Percentiles rank a stretch among this genome's conserved stretches.
These are phyloP conservation scores for Hepsetus odoe DNA, from an alignment of 2,113 vertebrate species.

Conservation along the genomic window DNA sequence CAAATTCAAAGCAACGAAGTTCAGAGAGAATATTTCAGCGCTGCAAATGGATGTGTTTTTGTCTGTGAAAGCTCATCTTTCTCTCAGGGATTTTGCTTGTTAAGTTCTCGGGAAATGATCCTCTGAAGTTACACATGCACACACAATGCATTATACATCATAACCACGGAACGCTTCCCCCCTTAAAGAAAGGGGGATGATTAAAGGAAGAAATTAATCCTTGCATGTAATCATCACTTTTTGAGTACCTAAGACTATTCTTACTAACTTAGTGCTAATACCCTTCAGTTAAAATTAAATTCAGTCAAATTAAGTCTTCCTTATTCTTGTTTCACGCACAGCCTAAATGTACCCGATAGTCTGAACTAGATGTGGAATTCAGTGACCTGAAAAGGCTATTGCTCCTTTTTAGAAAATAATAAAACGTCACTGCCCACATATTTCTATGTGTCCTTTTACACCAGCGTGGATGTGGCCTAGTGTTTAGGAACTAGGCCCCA, in stretches of 20 bases:
- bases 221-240: slow-evolving; percentile 5
- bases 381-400: too few relatives aligned
- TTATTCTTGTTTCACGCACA: neutral
- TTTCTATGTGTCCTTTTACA: too few relatives aligned
- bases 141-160: slow-evolving; percentile 53
- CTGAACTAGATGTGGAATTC: too few relatives aligned
- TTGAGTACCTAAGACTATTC: neutral
- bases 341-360: neutral
- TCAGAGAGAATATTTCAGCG: slow-evolving; percentile 52
- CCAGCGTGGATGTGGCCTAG: too few relatives aligned
- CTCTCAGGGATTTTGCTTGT: slow-evolving; percentile 12
- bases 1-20: slow-evolving; percentile 43
- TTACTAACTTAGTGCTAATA: neutral
- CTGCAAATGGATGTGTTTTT: slow-evolving; percentile 16
- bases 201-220: slow-evolving; percentile 17
- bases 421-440: too few relatives aligned
- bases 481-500: too few relatives aligned
- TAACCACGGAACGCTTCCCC: neutral
- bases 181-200: neutral
- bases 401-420: too few relatives aligned
- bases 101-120: slow-evolving; percentile 31
- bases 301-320: neutral
- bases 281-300: neutral
- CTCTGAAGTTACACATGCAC: slow-evolving; percentile 20
- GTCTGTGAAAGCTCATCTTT: slow-evolving; percentile 36